Evolutionary conservation across 2,888 invertebrate species (phyloP).

Genomic region (Dryobota labecula): DNA sequence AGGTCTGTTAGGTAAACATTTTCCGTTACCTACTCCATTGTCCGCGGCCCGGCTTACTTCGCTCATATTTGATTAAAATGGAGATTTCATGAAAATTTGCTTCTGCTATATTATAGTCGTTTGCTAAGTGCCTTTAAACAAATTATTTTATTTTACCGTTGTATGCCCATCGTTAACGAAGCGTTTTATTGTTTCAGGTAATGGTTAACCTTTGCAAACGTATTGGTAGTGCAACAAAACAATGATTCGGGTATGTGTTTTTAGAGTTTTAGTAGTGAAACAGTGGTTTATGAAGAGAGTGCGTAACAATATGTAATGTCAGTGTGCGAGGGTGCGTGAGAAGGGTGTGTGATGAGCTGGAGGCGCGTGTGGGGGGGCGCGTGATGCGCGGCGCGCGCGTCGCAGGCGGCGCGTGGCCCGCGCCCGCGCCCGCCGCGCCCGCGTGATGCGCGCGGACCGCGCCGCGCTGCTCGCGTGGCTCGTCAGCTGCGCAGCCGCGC

Average conservation of each 20-base stretch:
- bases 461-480: conserved; percentile 91
- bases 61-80: conserved; percentile 76
- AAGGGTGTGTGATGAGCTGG: conserved; percentile 80
- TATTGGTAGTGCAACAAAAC: conserved; percentile 70
- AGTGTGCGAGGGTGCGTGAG: conserved; percentile 83
- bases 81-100: conserved; percentile 67
- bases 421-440: conserved; percentile 79
- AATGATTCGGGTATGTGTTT: conserved; percentile 84
- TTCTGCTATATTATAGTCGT: conserved; percentile 46
- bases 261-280: conserved; percentile 48
- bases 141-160: conserved; percentile 53
- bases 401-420: conserved; percentile 77
- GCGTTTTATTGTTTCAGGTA: conserved; percentile 78
- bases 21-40: conserved; percentile 77
- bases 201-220: conserved; percentile 73
- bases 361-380: conserved; percentile 76
- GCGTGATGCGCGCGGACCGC: conserved; percentile 88
- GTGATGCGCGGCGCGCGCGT: conserved; percentile 82
- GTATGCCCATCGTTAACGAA: conserved; percentile 25
- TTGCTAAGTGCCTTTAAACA: conserved; percentile 51
- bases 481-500: conserved; percentile 89
- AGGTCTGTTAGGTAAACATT: conserved; percentile 80
- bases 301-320: conserved; percentile 65
- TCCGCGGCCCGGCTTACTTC: conserved; percentile 70
- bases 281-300: conserved; percentile 38